Evolutionary conservation across 2,888 invertebrate genomes (phyloP).

Genomic region (Mythimna loreyi): DNA sequence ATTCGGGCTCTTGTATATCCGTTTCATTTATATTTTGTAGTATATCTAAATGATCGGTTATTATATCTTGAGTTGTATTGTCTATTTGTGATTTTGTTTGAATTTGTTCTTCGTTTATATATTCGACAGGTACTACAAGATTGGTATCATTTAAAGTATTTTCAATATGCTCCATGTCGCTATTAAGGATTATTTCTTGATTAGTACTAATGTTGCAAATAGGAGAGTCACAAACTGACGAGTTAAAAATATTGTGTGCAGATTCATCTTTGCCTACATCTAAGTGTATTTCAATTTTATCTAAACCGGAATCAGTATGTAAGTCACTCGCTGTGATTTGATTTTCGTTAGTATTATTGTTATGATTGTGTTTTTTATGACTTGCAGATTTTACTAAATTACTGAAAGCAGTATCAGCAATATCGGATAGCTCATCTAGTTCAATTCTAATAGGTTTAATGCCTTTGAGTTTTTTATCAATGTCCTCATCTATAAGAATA

Average conservation of each 20-base stretch:
- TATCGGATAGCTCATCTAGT: slow-evolving; percentile 27
- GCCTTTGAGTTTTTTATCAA: slow-evolving; percentile 10
- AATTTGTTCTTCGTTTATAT: slow-evolving; percentile 15
- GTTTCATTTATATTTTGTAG: slow-evolving; percentile 5
- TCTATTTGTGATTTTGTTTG: slow-evolving; percentile 3
- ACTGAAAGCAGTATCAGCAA: slow-evolving; percentile 25
- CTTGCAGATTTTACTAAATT: not conserved
- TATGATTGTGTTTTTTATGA: not conserved
- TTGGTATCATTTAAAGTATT: not conserved
- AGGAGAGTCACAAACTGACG: not conserved
- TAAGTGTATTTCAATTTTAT: not conserved
- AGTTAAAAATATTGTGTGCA: not conserved
- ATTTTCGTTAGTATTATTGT: slow-evolving; percentile 4
- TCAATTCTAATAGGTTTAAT: slow-evolving; percentile 28
- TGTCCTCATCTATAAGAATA: slow-evolving; percentile 15
- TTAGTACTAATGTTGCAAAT: slow-evolving; percentile 1
- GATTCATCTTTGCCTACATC: not conserved
- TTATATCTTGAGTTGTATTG: not conserved
- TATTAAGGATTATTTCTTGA: not conserved
- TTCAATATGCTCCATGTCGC: not conserved
- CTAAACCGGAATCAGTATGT: not conserved
- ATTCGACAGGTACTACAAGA: slow-evolving; percentile 9
- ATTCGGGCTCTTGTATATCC: not conserved
- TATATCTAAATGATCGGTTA: not conserved
- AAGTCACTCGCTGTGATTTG: not conserved